Base-by-base conservation (phyloP, 1,140 invertebrate species). In the Brachionus calyciflorus region DNA sequence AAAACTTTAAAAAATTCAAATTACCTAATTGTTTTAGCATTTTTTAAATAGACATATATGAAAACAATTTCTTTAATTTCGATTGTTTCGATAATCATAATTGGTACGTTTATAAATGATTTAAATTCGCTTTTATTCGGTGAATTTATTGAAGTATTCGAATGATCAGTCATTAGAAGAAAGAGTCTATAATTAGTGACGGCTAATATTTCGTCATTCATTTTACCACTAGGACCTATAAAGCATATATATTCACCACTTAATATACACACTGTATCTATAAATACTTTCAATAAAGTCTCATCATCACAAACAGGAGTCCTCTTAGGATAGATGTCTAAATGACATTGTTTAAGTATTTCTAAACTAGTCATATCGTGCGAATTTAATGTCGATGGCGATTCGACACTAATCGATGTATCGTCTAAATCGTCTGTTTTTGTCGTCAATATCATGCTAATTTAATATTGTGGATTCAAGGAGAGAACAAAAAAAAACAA, bases 61-160 rank as follows among this genome's bases (percentile, higher is more conserved):
- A 79, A 81, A 75, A 82, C 81, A 37, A 84, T 82, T 24, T 84
- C 83, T 21, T 80, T 78, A 2, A 78, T 79, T 76, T 94, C 92
- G 19, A 93, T 85, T 14, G 87, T 87, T 80, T 95, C 93, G 73
- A 95, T 90, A 28, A 95, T 86, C 28, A 92, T 91, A 14, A 95
- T 82, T 1, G 93, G 93, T 53, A 95, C 89, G 81, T 89, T 90
- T 88, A 92, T 65, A n/a, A 65, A 65, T 1, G 60, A 65, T 17
- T 65, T 65, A 17, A 65, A 65, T 17, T 65, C 41, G 6, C n/a
- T 30, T 17, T 17, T 7, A 14, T 7, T 55, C 28, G 51, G 1
- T 19, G 0, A 17, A 21, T 17, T 10, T 12, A 28, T 33, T n/a
- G 3, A 33, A 10, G 10, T 33, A 28, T n/a, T n/a, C 28, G 37